These are phyloP conservation scores for Candidula unifasciata DNA, from an alignment of 2,888 invertebrate genomes.

Conservation along the genomic window DNA sequence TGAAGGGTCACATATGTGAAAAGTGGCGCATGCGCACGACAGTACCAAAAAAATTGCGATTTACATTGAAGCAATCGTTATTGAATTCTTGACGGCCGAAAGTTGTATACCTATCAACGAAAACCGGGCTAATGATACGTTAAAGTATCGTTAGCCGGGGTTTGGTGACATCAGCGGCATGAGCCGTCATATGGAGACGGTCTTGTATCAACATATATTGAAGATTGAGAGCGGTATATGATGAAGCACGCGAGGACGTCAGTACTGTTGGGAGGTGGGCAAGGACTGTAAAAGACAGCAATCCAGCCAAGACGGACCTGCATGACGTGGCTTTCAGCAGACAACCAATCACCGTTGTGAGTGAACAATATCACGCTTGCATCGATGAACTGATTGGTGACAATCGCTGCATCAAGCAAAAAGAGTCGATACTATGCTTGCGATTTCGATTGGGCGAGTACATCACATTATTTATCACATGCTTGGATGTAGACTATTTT, in stretches of 20 bases:
- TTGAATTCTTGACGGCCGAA: too few species aligned
- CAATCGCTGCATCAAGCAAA: neutral
- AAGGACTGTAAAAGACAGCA: neutral
- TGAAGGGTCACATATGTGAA: neutral
- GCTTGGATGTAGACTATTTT: neutral
- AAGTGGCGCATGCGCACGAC: neutral
- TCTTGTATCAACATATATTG: too few species aligned
- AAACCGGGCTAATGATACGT: too few species aligned
- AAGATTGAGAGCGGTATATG: conserved; percentile 3
- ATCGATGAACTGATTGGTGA: conserved; percentile 1
- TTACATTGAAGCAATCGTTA: neutral
- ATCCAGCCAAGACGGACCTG: neutral
- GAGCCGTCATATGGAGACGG: too few species aligned
- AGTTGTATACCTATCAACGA: neutral
- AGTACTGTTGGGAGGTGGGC: neutral
- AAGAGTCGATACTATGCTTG: neutral
- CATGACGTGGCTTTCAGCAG: neutral
- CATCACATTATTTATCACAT: neutral
- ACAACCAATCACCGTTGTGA: neutral
- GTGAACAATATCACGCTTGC: conserved; percentile 5
- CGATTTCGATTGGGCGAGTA: neutral
- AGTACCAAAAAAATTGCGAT: neutral
- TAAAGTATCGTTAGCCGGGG: too few species aligned
- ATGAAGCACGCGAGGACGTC: neutral
- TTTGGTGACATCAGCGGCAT: too few species aligned